Base-by-base conservation (phyloP, 2,888 invertebrate genomes). In the Disparrhopalites patrizii region DNA sequence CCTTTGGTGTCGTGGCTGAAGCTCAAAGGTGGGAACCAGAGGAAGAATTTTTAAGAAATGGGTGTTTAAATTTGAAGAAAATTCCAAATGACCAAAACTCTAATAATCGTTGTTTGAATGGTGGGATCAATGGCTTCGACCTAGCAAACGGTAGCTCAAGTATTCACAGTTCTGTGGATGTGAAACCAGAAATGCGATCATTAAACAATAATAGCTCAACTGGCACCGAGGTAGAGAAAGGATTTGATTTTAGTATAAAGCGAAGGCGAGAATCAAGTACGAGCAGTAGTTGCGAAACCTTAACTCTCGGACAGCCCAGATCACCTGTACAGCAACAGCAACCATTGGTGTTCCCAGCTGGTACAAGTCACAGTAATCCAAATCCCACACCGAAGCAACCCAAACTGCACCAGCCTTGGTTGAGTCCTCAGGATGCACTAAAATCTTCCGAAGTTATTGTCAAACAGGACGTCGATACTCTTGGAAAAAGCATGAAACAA, bases 361-460 rank as follows among this genome's bases (percentile, higher is more conserved):
- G 20, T 31, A 23, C 30, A 31, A 60, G 23, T 36, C 33, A 36
- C 18, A 23, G 23, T 18, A 20, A 10, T 36, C 27, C 13, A 25
- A 23, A 2, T 28, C 43, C 57, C 50, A 20, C 36, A 7, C 43
- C 55, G 23, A 63, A 60, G 15, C 66, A 58, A 18, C 63, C 54
- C 3, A 70, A 68, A 50, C 63, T 74, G 7, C 74, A 74, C 56
- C 74, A 74, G 50, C 74, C 74, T 10, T 74, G 74, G 74, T 64
- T 74, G 4, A 74, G 74, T 65, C 72, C 74, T 2, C 64, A 52
- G 38, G 61, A 36, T 18, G 8, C 65, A 60, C 20, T 13, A 25
- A 40, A 40, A 7, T n/a, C 52, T 51, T n/a, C 23, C 3, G 52
- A 52, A 13, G 62, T 31, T 25, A 25, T 47, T 47, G 47, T 47